A percentile compares a stretch with the other conserved stretches of the same genome.
Evolutionary conservation across 2,113 vertebrate genomes (phyloP).

Genomic region (Pan troglodytes): NHGRI_mPanTro3-v2.1_pri NC_072402.2:114272001-114272500

Average conservation of each 20-base stretch:
- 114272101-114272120: constrained; percentile 59
- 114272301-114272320: background rate
- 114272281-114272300: constrained; percentile 32
- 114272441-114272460: background rate
- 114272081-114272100: constrained; percentile 57
- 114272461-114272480: constrained; percentile 39
- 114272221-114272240: constrained; percentile 71
- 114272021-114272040: constrained; percentile 69
- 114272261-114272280: constrained; percentile 3
- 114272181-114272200: constrained; percentile 66
- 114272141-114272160: constrained; percentile 64
- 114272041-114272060: constrained; percentile 47
- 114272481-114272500: constrained; percentile 18
- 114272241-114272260: constrained; percentile 61
- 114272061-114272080: constrained; percentile 52
- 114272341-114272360: constrained; percentile 52
- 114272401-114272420: constrained; percentile 52
- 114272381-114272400: constrained; percentile 41
- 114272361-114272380: constrained; percentile 60
- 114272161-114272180: constrained; percentile 65
- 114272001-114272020: constrained; percentile 76
- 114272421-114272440: constrained; percentile 26
- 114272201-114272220: constrained; percentile 33
- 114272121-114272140: background rate
- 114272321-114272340: background rate